Evolutionary conservation across 2,113 vertebrate species (phyloP), one percentile per base, ranked within the genome.

Genomic region (Saiga tatarica): DNA sequence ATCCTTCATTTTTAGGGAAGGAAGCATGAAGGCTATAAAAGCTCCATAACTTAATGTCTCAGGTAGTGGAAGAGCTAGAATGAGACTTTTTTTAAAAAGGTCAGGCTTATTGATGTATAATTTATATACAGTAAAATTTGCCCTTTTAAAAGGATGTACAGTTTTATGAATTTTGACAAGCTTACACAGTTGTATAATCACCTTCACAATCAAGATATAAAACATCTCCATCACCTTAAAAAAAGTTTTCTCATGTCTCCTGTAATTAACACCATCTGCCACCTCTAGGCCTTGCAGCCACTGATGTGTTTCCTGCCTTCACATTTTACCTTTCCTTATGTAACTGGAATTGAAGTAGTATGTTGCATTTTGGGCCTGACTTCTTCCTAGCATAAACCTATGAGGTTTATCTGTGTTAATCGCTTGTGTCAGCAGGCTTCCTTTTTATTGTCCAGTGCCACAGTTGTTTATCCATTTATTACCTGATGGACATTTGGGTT

Each of bases 151-250:
- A 74, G 71, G 50, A 6, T 30, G 28, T 25, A 62, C 4, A 89
- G 57, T 60, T 90, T 95, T 94, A 60, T 83, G 62, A 94, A 64
- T 92, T 92, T 95, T 92, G 55, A 62, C 78, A 88, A 33, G 60
- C 39, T 57, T 57, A n/a, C 26, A 21, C 4, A 39, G 19, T 87
- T 95, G 25, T 93, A 89, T 86, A 91, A 30, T 42, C 30, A 83
- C 47, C 14, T 57, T 25, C 25, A 52, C 52, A 94, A 16, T 91
- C 26, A 90, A 81, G 19, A 93, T 95, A 57, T 5, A 33, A 45
- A 82, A 15, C 87, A 93, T 36, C 52, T 94, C 19, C 55, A 52
- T 95, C 42, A 71, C 36, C 39, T 95, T 50, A 89, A 89, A 71
- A 74, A 82, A 82, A 47, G 11, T 87, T 93, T 93, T 87, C 47